A percentile compares a stretch with the other conserved stretches of the same genome.
These are phyloP conservation scores for Struthidea cinerea DNA, from an alignment of 2,113 vertebrate species.

Conservation along the genomic window DNA sequence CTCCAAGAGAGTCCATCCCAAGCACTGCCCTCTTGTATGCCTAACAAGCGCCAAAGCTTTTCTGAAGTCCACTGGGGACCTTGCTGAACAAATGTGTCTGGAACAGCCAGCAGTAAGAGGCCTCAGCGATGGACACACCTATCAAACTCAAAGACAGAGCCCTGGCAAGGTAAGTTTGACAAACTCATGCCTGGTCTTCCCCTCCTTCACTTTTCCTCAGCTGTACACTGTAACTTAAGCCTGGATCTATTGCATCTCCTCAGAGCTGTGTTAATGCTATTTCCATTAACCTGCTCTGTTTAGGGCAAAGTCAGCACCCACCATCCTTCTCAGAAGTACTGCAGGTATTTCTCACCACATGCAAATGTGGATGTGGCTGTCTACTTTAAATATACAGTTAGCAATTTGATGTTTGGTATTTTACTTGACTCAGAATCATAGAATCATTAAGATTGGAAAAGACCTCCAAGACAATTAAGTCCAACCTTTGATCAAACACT, in stretches of 20 bases:
- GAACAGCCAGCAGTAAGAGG: background rate
- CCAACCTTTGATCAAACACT: background rate
- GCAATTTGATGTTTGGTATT: background rate
- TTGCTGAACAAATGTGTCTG: background rate
- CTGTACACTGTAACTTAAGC: background rate
- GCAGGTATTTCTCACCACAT: background rate
- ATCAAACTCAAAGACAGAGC: background rate
- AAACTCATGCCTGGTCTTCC: background rate
- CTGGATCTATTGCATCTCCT: background rate
- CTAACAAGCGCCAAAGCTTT: background rate
- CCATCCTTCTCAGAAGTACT: background rate
- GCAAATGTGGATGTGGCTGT: background rate
- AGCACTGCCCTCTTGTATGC: background rate
- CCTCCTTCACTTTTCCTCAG: background rate
- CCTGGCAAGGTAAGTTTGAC: background rate
- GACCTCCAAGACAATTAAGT: background rate
- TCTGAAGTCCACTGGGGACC: background rate
- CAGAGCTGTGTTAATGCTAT: background rate
- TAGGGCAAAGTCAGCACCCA: background rate
- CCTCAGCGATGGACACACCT: background rate
- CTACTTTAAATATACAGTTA: background rate
- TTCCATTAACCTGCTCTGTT: background rate
- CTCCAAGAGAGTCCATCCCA: background rate
- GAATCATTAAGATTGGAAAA: background rate
- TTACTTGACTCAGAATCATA: background rate